Conservation (phyloP, 2,113 vertebrate genomes). For the Calidris pugnax region DNA sequence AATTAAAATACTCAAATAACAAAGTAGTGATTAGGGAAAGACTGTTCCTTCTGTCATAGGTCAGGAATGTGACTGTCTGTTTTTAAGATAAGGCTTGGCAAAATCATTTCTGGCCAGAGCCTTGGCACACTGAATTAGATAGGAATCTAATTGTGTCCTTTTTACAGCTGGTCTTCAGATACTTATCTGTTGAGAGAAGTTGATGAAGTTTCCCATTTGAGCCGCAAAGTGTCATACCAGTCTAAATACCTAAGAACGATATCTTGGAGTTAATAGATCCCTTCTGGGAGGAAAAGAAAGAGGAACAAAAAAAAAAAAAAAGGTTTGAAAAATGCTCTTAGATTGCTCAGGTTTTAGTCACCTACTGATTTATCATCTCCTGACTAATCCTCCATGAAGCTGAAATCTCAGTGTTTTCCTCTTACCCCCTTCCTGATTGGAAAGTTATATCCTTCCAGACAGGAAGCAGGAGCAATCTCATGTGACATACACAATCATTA, state of each 20-base stretch:
- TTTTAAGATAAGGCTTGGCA: conserved; percentile 21
- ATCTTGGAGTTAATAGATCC: neutral
- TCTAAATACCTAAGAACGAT: neutral
- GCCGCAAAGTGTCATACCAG: neutral
- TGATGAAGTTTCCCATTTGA: neutral
- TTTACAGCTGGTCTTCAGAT: conserved; percentile 3
- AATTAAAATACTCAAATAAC: neutral
- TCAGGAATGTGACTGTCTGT: conserved; percentile 38
- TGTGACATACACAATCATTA: neutral
- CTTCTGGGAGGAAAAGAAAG: neutral
- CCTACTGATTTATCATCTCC: neutral
- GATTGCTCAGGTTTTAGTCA: neutral
- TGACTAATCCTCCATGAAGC: neutral
- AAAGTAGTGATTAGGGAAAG: neutral
- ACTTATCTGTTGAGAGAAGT: conserved; percentile 15
- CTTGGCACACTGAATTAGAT: neutral
- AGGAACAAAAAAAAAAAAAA: neutral
- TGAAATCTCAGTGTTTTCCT: conserved; percentile 10
- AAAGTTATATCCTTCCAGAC: neutral
- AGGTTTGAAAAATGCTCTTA: neutral
- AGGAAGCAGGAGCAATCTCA: neutral
- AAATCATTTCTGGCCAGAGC: neutral
- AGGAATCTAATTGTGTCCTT: neutral
- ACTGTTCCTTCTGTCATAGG: neutral
- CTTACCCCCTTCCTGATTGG: neutral